These are phyloP conservation scores for Magallana nippona DNA, from an alignment of 2,888 invertebrate species.

Conservation along the genomic window DNA sequence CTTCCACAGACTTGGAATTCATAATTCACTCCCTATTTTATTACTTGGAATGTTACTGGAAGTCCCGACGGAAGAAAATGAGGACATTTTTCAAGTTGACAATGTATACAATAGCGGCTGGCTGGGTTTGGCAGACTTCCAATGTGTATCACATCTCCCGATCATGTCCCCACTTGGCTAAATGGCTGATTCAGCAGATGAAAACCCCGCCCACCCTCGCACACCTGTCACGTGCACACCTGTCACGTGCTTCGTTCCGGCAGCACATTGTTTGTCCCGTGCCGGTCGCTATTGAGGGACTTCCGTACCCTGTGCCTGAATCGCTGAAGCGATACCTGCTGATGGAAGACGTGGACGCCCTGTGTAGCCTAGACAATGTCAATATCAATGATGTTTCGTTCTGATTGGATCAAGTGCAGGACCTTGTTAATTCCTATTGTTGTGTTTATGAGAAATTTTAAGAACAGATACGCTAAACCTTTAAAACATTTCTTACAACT, in stretches of 20 bases:
- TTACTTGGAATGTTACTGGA: slow-evolving; percentile 71
- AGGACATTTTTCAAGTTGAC: slow-evolving; percentile 62
- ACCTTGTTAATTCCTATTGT: background rate
- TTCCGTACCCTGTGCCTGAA: slow-evolving; percentile 60
- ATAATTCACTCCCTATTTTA: slow-evolving; percentile 66
- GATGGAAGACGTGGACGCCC: slow-evolving; percentile 67
- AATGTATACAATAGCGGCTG: slow-evolving; percentile 65
- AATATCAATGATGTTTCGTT: slow-evolving; percentile 21
- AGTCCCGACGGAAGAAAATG: slow-evolving; percentile 57
- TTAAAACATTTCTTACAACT: too few relatives aligned
- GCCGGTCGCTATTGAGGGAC: slow-evolving; percentile 53
- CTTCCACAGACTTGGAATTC: slow-evolving; percentile 54
- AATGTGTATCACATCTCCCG: slow-evolving; percentile 61
- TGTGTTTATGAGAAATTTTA: too few relatives aligned
- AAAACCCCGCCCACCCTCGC: slow-evolving; percentile 58
- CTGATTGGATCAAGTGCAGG: background rate
- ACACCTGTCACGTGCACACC: slow-evolving; percentile 63
- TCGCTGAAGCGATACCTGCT: slow-evolving; percentile 64
- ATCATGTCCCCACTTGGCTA: slow-evolving; percentile 59
- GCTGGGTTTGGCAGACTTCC: slow-evolving; percentile 66
- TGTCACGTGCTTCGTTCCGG: slow-evolving; percentile 61
- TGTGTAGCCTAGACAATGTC: slow-evolving; percentile 34
- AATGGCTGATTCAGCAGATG: slow-evolving; percentile 61
- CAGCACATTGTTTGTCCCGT: slow-evolving; percentile 53
- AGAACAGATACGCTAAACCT: too few relatives aligned